Base-by-base conservation (phyloP, 37 sponge, comb jelly and placozoan species). In the Spongilla lacustris region DNA sequence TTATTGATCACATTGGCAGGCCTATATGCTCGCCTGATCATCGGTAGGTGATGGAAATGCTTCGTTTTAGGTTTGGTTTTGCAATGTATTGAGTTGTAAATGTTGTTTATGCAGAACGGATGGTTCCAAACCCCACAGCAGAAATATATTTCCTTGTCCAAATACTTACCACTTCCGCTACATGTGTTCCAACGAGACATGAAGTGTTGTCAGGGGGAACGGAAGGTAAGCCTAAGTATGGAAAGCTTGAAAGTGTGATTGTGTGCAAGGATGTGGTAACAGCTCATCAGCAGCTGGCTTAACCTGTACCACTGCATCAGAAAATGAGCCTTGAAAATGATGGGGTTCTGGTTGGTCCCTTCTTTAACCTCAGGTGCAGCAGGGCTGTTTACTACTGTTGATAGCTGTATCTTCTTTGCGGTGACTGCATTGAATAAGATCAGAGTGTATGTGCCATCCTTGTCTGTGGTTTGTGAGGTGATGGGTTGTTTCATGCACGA, bases 371-470 rank as follows among this genome's bases (percentile, higher is more conserved):
- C 31, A 1, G 72, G 12, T 5, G 71, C 69, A 8, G 4, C 21
- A 0, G 0, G 21, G 28, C 81, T 81, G 25, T 84, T 90, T 26
- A 14, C 17, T 5, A 82, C 34, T 41, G 77, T 85, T 33, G 81
- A 81, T 29, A 81, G 78, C 71, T 86, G 90, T 74, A 82, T 85
- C 50, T 89, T 89, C 74, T 93, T 93, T 83, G 78, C 89, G 35
- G 83, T 89, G 29, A 26, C 75, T 46, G 93, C 86, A 36, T 69
- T 93, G 73, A 73, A 86, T 35, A 68, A 74, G 4, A 78, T 84
- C 5, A 84, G 25, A 71, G 27, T 30, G 76, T 38, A 36, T 9
- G 35, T 35, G 26, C 17, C 36, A 68, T 32, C 33, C 29, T 69
- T 46, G 69, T 22, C 0, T 50, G 29, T 8, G 17, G 4, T 30